Percentiles rank a stretch among this genome's conserved stretches.
These are phyloP conservation scores for Sinocyclocheilus grahami DNA, from an alignment of 2,113 vertebrate genomes.

Conservation along the genomic window DNA sequence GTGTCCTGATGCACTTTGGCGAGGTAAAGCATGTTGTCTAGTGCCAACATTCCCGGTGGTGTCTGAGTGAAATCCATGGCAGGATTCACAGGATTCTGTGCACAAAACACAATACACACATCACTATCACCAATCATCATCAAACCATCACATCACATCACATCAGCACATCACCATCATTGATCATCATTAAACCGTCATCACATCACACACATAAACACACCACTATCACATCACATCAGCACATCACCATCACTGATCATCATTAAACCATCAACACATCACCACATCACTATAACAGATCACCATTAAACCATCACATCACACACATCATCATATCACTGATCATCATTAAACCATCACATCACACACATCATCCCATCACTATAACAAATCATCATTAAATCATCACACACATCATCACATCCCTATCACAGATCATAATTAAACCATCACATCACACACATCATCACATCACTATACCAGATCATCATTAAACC, in stretches of 20 bases:
- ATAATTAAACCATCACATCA: not conserved
- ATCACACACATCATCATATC: not conserved
- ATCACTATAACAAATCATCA: too few species aligned
- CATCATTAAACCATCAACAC: too few species aligned
- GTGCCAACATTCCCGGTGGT: conserved; percentile 93
- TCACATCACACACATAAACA: too few species aligned
- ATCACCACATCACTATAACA: too few species aligned
- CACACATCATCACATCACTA: too few species aligned
- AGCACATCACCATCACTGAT: too few species aligned
- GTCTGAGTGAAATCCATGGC: conserved; percentile 97
- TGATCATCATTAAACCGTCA: too few species aligned
- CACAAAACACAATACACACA: not conserved
- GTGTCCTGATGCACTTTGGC: conserved; percentile 96
- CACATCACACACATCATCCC: not conserved
- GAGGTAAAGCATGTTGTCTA: conserved; percentile 98
- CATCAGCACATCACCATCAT: not conserved
- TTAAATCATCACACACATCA: not conserved
- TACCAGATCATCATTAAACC: not conserved
- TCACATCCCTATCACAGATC: not conserved
- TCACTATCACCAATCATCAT: not conserved
- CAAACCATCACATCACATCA: too few species aligned
- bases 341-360: not conserved
- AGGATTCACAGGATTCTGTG: conserved; percentile 94
- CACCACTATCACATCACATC: too few species aligned
- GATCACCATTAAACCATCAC: too few species aligned